Evolutionary conservation across 2,888 invertebrate species (phyloP), one percentile per base, ranked within the genome.

Genomic region (Plebejus melissa): DNA sequence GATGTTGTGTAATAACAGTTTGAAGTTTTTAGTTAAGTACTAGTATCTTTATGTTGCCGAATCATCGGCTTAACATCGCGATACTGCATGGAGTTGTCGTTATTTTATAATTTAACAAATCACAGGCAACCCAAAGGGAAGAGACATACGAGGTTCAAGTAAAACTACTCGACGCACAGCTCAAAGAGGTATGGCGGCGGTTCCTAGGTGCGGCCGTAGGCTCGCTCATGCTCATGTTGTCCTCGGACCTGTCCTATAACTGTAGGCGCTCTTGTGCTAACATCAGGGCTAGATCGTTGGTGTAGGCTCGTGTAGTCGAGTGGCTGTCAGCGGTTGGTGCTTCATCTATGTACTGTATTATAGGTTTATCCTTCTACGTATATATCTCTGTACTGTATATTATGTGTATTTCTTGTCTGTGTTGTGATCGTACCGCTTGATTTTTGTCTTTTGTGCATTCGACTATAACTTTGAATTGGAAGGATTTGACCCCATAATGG

Each of bases 41-140:
- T 79, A 79, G 60, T 84, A 82, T 86, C 83, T 78, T 81, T 84
- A 84, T 83, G 85, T 84, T 84, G 82, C 77, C 79, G 69, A 79
- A 81, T 76, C 76, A 79, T 78, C 75, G 78, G 78, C 79, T 71
- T 76, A 80, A 78, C 82, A 85, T 84, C 83, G 80, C 57, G 84
- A 83, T 83, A 81, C 84, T 82, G 90, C 93, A 93, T 93, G 93
- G 84, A 83, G 82, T 84, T 87, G 84, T 81, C 82, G 88, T 90
- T 86, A 89, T 86, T 90, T 85, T 88, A 86, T 86, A 79, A 88
- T 88, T 90, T 91, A 92, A 93, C 86, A 86, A 87, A 90, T 90
- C 90, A 88, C 95, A 98, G 98, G 98, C 98, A 86, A 97, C 98
- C 88, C 97, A 98, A 94, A 97, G 98, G 94, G 98, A 99, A 95